These are phyloP conservation scores for Nemotelus pantherinus DNA, from an alignment of 2,888 invertebrate genomes.

Conservation along the genomic window DNA sequence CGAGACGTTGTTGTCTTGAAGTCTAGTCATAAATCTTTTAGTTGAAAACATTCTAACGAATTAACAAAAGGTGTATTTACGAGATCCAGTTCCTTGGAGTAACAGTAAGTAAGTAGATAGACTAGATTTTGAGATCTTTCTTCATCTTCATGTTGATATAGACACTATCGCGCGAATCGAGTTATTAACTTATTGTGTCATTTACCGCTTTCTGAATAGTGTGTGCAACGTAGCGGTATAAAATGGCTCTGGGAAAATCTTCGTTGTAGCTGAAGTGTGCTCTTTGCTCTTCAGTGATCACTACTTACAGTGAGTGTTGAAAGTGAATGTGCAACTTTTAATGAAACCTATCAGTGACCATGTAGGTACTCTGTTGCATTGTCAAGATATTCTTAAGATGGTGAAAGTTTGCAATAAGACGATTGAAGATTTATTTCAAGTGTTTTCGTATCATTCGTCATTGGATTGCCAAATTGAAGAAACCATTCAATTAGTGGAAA, in stretches of 20 bases:
- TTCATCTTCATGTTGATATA: background rate
- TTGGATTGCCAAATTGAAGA: too few species aligned
- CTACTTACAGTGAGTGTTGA: conserved; percentile 1
- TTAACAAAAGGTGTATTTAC: background rate
- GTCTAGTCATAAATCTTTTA: background rate
- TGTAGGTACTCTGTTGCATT: background rate
- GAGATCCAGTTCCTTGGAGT: background rate
- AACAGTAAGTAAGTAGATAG: conserved; percentile 5
- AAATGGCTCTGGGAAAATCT: background rate
- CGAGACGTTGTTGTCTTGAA: background rate
- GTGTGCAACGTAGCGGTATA: conserved; percentile 6
- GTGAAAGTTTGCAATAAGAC: too few species aligned
- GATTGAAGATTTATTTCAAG: too few species aligned
- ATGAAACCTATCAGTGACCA: background rate
- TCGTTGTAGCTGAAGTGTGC: background rate
- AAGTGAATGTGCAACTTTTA: background rate
- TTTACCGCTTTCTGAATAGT: background rate
- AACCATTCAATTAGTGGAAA: too few species aligned
- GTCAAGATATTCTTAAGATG: too few species aligned
- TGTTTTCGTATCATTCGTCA: too few species aligned
- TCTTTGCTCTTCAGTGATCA: background rate
- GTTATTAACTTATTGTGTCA: background rate
- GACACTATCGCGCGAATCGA: background rate
- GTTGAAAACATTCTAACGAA: background rate
- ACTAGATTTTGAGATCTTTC: background rate